Conservation (phyloP, 92 coral and sea anemone genomes). For the Actinernus sp. region DNA sequence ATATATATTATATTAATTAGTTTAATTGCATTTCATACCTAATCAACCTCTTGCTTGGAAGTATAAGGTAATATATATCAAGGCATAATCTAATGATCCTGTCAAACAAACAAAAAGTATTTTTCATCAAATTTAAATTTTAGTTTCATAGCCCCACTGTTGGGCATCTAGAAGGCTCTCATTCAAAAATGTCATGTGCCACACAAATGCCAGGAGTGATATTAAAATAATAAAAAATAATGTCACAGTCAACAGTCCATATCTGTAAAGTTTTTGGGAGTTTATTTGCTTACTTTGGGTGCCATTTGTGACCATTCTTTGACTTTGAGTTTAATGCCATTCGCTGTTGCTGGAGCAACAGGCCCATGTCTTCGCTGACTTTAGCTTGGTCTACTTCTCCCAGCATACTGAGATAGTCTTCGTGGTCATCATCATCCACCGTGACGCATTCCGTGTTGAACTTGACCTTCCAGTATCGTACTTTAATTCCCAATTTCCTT, state of each 20-base stretch:
- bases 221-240: too few relatives aligned
- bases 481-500: constrained; percentile 11
- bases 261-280: too few relatives aligned
- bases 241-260: too few relatives aligned
- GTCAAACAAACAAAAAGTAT: background rate
- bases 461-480: constrained; percentile 14
- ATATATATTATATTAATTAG: too few relatives aligned
- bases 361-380: constrained; percentile 16
- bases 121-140: too few relatives aligned
- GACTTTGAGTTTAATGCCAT: background rate
- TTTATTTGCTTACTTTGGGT: constrained; percentile 6
- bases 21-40: constrained; percentile 23
- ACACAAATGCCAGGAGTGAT: too few relatives aligned
- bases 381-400: constrained; percentile 1
- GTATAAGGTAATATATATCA: constrained; percentile 41
- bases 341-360: constrained; percentile 22
- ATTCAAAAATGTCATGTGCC: too few relatives aligned
- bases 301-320: constrained; percentile 3
- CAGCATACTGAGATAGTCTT: constrained; percentile 12
- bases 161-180: too few relatives aligned
- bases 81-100: constrained; percentile 49
- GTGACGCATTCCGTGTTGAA: background rate
- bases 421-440: constrained; percentile 25
- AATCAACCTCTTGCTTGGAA: constrained; percentile 53
- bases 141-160: too few relatives aligned